Base-by-base conservation (phyloP, 2,888 invertebrate species). In the Calameuta idolon region DNA sequence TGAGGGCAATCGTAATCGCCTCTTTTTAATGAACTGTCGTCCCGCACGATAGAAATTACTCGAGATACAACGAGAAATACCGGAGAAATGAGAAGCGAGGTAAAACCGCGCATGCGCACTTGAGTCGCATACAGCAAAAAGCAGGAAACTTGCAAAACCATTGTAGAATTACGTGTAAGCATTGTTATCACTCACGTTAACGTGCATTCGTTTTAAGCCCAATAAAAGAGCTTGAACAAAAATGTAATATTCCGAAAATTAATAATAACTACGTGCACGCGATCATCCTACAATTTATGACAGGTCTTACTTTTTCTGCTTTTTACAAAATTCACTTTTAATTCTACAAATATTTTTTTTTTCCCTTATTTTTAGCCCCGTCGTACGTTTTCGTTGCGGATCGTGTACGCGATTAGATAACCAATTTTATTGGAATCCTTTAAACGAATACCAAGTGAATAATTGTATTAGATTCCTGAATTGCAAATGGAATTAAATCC, bases 11-110 rank as follows among this genome's bases (percentile, higher is more conserved):
- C 81, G 84, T 85, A 81, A 79, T 81, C 75, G 77, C 81, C 85
- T 85, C 81, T 81, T 80, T 84, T 84, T 84, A 84, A 87, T 82
- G 85, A 84, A 87, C 86, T 85, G 83, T 83, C 85, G 81, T 79
- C 77, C 81, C 75, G 80, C 81, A 81, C 73, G 79, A 75, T 77
- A 79, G 76, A 80, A 83, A 85, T 84, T 85, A 83, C 81, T 78
- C 34, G 34, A 31, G 76, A 76, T 69, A 33, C 34, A 73, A 73
- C 55, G 12, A 12, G 73, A 33, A 30, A 31, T 35, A 73, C 11
- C 34, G 33, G 73, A 9, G 71, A 35, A 73, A 71, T 71, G 71
- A 71, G 71, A 34, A 71, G 31, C 31, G 71, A 71, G 33, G 33
- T 23, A 23, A 15, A 31, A 9, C 31, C 12, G 71, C 71, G 33